Base-by-base conservation (phyloP, 2,797 vertebrate genomes). In the Ibycter americanus region DNA sequence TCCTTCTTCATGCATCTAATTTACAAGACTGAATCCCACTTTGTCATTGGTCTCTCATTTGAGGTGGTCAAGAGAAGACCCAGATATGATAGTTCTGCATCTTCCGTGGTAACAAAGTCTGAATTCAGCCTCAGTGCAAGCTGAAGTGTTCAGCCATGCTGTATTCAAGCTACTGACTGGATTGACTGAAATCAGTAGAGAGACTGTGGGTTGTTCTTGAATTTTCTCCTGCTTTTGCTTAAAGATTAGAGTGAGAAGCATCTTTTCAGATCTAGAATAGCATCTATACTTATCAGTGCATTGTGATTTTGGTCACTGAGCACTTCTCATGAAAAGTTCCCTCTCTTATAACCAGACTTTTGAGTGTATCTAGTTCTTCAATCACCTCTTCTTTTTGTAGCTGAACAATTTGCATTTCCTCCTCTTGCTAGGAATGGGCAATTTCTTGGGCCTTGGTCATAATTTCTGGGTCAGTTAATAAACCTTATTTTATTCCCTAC, bases 381-480 rank as follows among this genome's bases (percentile, higher is more conserved):
- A 4, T 46, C 38, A 54, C 9, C 3, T 63, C 70, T 83, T 21
- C 7, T 70, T 77, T 73, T 74, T 83, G 36, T 36, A 70, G 52
- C 32, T 77, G 59, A 93, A 85, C 7, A 87, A 74, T 82, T 77
- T 80, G 11, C 40, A 52, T 83, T 87, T 92, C 27, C 21, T 89
- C 9, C 29, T 90, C 29, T 77, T 67, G 59, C 18, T 54, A 42
- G 9, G 13, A 90, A 29, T 42, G n/a, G 47, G 16, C 16, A 66
- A 19, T 96, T 85, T 84, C 40, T 89, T 84, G 49, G 54, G 27
- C 61, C 68, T 19, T 44, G 21, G 14, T 91, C 59, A 36, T 91
- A 80, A 77, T 92, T 95, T 96, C 91, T 90, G 86, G 83, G 83
- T 97, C 95, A 96, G 59, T 12, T 90, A 89, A 71, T 56, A 93